phyloP scores from a whole-genome alignment of 2,888 invertebrate species.

The Entomobrya proxima region DNA sequence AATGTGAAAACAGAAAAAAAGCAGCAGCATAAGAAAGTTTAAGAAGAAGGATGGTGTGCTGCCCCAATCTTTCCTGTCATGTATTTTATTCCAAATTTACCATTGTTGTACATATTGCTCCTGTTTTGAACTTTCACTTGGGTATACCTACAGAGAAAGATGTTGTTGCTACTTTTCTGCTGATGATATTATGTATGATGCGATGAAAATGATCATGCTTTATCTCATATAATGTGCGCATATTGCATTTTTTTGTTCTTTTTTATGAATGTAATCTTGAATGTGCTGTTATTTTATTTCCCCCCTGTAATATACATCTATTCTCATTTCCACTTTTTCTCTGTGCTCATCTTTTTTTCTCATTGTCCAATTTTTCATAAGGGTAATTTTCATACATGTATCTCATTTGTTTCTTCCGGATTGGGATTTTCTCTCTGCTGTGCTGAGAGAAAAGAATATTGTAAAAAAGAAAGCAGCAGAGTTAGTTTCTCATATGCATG shows the following conservation, averaged over 20 bases:
- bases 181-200: constrained; percentile 18
- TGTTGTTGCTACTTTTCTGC: not conserved
- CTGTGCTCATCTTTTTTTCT: constrained; percentile 37
- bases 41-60: constrained; percentile 60
- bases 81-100: constrained; percentile 65
- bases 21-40: too few relatives aligned
- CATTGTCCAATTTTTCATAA: constrained; percentile 60
- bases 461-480: not conserved
- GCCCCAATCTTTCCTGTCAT: constrained; percentile 63
- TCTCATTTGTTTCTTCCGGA: constrained; percentile 32
- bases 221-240: constrained; percentile 28
- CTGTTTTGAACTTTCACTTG: constrained; percentile 38
- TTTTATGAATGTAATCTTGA: constrained; percentile 40
- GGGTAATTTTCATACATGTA: constrained; percentile 44
- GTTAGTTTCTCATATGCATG: not conserved
- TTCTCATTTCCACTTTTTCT: not conserved
- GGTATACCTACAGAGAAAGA: not conserved
- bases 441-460: not conserved
- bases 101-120: constrained; percentile 48
- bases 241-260: constrained; percentile 41
- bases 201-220: constrained; percentile 43
- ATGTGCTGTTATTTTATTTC: not conserved
- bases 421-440: not conserved
- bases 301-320: not conserved
- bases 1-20: constrained; percentile 48